Evolutionary conservation across 37 sponge, comb jelly and placozoan species (phyloP).

Genomic region (Spongilla lacustris): DNA sequence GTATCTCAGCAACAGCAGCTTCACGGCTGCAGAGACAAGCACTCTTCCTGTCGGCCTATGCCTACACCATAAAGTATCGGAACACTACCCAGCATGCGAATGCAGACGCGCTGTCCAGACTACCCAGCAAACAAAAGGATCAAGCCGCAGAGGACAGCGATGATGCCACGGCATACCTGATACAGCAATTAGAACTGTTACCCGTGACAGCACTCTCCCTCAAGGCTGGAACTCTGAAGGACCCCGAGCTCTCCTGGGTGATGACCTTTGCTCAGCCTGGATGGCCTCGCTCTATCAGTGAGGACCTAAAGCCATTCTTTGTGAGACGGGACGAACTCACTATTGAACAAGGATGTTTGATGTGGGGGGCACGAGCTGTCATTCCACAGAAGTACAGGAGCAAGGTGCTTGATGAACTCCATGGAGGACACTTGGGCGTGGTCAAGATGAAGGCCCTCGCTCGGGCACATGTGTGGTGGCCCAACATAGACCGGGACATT

Average conservation of each 20-base stretch:
- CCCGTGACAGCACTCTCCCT: constrained; percentile 8
- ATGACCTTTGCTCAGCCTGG: neutral
- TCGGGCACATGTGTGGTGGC: too few relatives aligned
- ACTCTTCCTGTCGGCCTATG: constrained; percentile 14
- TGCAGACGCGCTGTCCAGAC: constrained; percentile 26
- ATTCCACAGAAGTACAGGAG: constrained; percentile 1
- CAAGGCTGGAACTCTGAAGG: constrained; percentile 1
- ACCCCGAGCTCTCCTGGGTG: constrained; percentile 13
- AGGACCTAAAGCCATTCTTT: constrained; percentile 8
- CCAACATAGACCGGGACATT: constrained; percentile 15
- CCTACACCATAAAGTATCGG: constrained; percentile 14
- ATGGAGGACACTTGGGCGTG: too few relatives aligned
- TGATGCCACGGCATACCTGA: neutral
- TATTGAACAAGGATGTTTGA: constrained; percentile 19
- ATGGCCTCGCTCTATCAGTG: constrained; percentile 3
- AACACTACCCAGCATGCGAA: constrained; percentile 18
- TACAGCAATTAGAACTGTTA: neutral
- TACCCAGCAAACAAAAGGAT: neutral
- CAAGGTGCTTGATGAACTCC: constrained; percentile 20
- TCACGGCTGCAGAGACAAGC: constrained; percentile 9
- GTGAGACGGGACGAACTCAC: constrained; percentile 7
- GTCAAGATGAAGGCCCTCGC: too few relatives aligned
- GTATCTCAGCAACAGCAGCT: neutral
- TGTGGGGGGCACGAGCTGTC: constrained; percentile 33
- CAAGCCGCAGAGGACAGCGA: neutral